Conservation (phyloP, 2,888 invertebrate species). For the Synergus japonicus region DNA sequence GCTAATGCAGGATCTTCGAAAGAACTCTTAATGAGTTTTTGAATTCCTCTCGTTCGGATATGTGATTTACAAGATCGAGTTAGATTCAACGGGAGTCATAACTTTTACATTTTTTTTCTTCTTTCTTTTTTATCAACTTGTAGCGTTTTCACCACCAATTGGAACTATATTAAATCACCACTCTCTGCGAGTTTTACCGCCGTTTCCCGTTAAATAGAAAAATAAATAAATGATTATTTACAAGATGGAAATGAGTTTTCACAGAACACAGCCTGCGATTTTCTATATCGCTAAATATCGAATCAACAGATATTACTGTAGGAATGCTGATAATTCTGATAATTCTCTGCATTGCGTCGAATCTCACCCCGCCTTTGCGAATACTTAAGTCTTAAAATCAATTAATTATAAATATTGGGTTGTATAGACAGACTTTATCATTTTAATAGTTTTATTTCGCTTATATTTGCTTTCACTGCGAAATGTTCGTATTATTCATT, state of each 20-base stretch:
- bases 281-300: conserved; percentile 22
- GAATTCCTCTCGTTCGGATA: conserved; percentile 57
- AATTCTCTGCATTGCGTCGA: conserved; percentile 16
- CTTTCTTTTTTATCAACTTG: not conserved
- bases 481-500: too few relatives aligned
- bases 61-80: conserved; percentile 59
- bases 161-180: not conserved
- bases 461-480: too few relatives aligned
- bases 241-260: conserved; percentile 66
- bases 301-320: conserved; percentile 23
- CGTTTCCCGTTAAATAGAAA: conserved; percentile 67
- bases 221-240: conserved; percentile 74
- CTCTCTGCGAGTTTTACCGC: not conserved
- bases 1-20: conserved; percentile 20
- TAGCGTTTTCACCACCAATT: conserved; percentile 13
- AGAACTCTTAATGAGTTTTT: conserved; percentile 7
- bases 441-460: too few relatives aligned
- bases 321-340: conserved; percentile 17
- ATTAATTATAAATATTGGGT: not conserved
- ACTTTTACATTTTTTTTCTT: not conserved
- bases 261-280: conserved; percentile 29
- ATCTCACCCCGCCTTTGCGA: not conserved
- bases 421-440: too few relatives aligned
- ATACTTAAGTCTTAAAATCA: conserved; percentile 13
- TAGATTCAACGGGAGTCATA: conserved; percentile 58